Percentiles rank a stretch among this genome's conserved stretches.
phyloP scores from a whole-genome alignment of 2,888 invertebrate species.

The Meteorus cinctellus region DNA sequence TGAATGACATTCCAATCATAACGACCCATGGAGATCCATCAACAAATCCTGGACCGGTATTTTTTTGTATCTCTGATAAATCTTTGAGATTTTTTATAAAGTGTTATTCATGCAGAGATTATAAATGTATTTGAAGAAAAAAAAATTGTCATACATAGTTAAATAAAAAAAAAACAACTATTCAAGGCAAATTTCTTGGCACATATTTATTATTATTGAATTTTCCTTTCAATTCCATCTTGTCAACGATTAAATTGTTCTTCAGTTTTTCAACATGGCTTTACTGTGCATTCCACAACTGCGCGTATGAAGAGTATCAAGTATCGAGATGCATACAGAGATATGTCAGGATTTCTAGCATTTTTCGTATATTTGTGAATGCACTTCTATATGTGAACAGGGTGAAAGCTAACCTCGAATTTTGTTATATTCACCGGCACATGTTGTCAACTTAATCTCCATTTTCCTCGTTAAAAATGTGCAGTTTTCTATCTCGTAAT shows the following conservation, averaged over 20 bases:
- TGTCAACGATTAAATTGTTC: neutral
- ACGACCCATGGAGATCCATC: conserved; percentile 29
- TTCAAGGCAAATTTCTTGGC: conserved; percentile 50
- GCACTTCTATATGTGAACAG: too few relatives aligned
- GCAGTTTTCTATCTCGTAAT: conserved; percentile 47
- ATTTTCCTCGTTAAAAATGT: conserved; percentile 48
- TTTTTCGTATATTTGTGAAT: too few relatives aligned
- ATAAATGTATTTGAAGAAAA: conserved; percentile 50
- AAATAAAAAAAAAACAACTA: conserved; percentile 59
- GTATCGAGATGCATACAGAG: too few relatives aligned
- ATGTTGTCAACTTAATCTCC: conserved; percentile 44
- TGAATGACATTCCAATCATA: conserved; percentile 45
- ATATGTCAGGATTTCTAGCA: too few relatives aligned
- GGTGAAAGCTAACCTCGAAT: too few relatives aligned
- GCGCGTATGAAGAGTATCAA: too few relatives aligned
- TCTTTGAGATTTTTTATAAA: conserved; percentile 41
- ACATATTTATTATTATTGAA: neutral
- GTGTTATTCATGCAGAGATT: conserved; percentile 54
- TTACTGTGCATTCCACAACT: too few relatives aligned
- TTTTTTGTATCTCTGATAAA: conserved; percentile 21
- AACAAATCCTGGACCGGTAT: conserved; percentile 40
- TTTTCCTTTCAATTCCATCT: neutral
- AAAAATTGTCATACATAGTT: conserved; percentile 56
- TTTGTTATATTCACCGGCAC: too few relatives aligned
- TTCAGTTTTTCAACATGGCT: too few relatives aligned